Evolutionary conservation across 2,888 invertebrate species (phyloP).

Genomic region (Microplitis deprimator): DNA sequence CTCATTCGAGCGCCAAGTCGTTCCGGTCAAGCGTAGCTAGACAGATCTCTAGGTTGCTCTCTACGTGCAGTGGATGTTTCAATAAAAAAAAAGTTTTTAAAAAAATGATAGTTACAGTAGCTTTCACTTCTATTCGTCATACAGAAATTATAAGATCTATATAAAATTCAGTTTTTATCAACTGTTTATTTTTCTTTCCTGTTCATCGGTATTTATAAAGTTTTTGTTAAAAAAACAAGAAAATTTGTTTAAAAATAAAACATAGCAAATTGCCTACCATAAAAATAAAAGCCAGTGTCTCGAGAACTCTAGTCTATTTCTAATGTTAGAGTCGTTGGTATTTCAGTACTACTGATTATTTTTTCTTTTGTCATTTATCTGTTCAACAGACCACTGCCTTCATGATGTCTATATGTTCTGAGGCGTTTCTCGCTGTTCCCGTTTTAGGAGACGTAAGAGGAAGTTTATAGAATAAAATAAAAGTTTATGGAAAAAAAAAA

Average conservation of each 20-base stretch:
- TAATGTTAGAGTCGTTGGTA: constrained; percentile 33
- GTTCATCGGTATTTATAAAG: background rate
- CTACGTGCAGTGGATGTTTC: background rate
- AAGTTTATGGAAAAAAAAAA: background rate
- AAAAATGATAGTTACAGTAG: background rate
- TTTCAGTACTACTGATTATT: constrained; percentile 29
- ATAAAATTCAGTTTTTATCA: background rate
- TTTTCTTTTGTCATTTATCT: constrained; percentile 29
- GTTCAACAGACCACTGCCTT: constrained; percentile 7
- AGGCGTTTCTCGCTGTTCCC: constrained; percentile 21
- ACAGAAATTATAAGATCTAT: constrained; percentile 21
- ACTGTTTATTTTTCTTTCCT: too few relatives aligned
- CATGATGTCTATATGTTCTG: constrained; percentile 10
- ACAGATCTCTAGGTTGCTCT: constrained; percentile 30
- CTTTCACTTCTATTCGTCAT: constrained; percentile 28
- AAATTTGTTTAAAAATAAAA: background rate
- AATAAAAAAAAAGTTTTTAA: background rate
- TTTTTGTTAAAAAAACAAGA: background rate
- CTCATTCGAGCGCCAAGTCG: constrained; percentile 41
- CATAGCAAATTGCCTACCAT: background rate
- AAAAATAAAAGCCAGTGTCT: constrained; percentile 19
- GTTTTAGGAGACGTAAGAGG: constrained; percentile 26
- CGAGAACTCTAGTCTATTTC: constrained; percentile 16
- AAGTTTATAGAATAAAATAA: constrained; percentile 4
- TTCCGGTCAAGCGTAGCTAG: constrained; percentile 40